phyloP scores from a whole-genome alignment of 2,113 vertebrate genomes.

The Mormoops blainvillei region DNA sequence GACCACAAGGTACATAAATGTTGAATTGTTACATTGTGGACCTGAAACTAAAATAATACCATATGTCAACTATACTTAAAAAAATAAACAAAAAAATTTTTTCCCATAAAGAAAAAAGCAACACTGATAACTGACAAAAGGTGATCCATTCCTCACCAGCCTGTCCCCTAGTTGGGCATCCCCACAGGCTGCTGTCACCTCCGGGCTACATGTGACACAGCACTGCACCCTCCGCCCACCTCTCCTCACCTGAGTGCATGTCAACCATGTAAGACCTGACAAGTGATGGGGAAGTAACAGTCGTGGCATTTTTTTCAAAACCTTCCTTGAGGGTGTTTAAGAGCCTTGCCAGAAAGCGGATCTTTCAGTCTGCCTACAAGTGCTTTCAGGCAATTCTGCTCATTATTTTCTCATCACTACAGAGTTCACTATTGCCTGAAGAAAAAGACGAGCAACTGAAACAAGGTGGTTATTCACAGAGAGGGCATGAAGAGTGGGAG shows the following conservation, averaged over 20 bases:
- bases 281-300: neutral
- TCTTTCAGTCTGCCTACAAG: neutral
- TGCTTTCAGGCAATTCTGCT: neutral
- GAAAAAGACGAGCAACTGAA: neutral
- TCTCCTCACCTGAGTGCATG: neutral
- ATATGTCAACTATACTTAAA: neutral
- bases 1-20: neutral
- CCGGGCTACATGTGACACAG: neutral
- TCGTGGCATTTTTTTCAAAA: neutral
- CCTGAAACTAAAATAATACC: neutral
- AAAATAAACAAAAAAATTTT: neutral
- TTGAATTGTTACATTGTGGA: neutral
- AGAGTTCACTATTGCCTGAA: neutral
- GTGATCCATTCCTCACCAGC: neutral
- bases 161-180: neutral
- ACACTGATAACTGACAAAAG: neutral
- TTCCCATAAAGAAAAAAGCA: neutral
- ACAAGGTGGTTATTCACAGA: neutral
- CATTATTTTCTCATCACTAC: neutral
- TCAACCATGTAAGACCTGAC: neutral
- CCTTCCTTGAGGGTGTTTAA: neutral
- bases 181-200: neutral
- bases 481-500: rapidly evolving
- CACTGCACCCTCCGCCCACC: slow-evolving; percentile 49
- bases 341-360: neutral